Evolutionary conservation across 2,888 invertebrate species (phyloP).

Genomic region (Hemaris fuciformis): DNA sequence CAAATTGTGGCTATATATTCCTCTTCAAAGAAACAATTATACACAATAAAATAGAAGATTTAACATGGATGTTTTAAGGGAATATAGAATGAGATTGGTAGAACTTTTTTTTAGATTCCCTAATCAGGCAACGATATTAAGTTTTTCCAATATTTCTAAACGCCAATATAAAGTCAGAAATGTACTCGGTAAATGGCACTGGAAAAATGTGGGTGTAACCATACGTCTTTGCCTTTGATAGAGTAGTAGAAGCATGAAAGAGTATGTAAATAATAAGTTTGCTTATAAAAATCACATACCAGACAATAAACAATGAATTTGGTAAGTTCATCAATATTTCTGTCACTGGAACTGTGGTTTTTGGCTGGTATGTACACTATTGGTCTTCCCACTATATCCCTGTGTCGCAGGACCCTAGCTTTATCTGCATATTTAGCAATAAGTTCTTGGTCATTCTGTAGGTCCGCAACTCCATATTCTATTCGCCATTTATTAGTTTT

Average conservation of each 20-base stretch:
- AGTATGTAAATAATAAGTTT: not conserved
- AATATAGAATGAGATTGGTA: no score
- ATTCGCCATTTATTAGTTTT: slow-evolving; percentile 91
- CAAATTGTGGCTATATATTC: no score
- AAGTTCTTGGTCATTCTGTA: slow-evolving; percentile 78
- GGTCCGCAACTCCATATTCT: slow-evolving; percentile 85
- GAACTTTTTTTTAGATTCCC: no score
- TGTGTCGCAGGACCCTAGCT: slow-evolving; percentile 85
- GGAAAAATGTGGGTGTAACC: no score
- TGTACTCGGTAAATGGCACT: no score
- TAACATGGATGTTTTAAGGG: no score
- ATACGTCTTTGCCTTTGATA: no score
- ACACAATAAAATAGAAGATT: no score
- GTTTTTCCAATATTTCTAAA: no score
- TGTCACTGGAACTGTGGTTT: slow-evolving; percentile 86
- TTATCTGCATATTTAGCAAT: slow-evolving; percentile 83
- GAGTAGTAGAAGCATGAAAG: not conserved
- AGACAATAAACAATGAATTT: slow-evolving; percentile 89
- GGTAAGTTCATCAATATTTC: slow-evolving; percentile 88
- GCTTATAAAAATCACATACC: slow-evolving; percentile 64
- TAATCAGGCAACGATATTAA: no score
- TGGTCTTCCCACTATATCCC: slow-evolving; percentile 87
- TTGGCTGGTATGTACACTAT: slow-evolving; percentile 90
- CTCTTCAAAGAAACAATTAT: no score
- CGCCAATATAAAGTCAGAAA: no score